These are phyloP conservation scores for Dryococelus australis DNA, from an alignment of 2,888 invertebrate species.

Conservation along the genomic window DNA sequence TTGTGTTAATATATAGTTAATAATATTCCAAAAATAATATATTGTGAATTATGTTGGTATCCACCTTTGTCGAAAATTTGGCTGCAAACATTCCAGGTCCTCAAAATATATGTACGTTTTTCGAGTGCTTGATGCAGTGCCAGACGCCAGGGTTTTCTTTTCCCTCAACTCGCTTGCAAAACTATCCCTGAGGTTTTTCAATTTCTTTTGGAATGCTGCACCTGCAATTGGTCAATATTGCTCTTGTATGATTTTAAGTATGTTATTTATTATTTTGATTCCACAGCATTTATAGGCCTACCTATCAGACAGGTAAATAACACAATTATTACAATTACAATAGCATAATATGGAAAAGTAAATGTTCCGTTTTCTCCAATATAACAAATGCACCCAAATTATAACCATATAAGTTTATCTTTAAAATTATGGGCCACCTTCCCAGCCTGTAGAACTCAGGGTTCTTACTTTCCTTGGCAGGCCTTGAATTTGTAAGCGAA, in stretches of 20 bases:
- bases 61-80: neutral
- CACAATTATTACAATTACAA: too few species aligned
- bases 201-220: neutral
- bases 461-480: too few species aligned
- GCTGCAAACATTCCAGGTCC: neutral
- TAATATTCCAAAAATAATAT: neutral
- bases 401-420: too few species aligned
- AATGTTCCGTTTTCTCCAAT: too few species aligned
- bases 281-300: too few species aligned
- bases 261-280: neutral
- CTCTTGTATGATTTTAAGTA: neutral
- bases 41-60: neutral
- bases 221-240: neutral
- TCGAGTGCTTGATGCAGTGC: neutral
- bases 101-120: neutral
- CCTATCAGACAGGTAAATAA: too few species aligned
- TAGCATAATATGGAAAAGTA: too few species aligned
- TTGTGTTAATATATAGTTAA: neutral
- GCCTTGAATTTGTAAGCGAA: too few species aligned
- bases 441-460: too few species aligned
- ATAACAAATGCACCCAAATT: too few species aligned
- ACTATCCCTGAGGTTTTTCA: neutral
- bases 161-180: neutral
- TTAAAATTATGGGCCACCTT: too few species aligned
- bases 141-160: neutral